A percentile compares a stretch with the other conserved stretches of the same genome.
Conservation (phyloP, 2,113 vertebrate genomes). For the Clupea harengus region DNA sequence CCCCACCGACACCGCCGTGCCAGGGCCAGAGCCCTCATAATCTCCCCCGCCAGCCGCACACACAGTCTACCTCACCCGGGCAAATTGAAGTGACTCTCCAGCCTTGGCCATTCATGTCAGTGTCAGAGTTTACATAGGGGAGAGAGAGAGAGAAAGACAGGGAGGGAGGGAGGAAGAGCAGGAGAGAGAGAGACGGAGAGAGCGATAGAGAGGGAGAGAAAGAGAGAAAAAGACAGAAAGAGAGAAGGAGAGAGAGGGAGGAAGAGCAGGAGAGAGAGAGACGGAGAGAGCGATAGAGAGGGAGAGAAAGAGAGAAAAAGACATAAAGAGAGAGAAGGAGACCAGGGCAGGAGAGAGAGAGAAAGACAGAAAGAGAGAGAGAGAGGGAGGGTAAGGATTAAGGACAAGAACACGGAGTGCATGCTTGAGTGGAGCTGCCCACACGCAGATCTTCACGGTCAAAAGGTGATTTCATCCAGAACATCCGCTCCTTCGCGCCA, state of each 20-base stretch:
- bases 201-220: neutral
- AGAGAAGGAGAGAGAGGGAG: neutral
- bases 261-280: neutral
- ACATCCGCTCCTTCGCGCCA: constrained; percentile 30
- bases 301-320: neutral
- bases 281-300: neutral
- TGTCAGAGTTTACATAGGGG: constrained; percentile 35
- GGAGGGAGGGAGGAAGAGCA: constrained; percentile 16
- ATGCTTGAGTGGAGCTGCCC: constrained; percentile 25
- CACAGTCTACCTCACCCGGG: neutral
- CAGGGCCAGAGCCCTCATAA: constrained; percentile 47
- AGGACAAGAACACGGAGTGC: neutral
- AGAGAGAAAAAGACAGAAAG: neutral
- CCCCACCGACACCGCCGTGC: constrained; percentile 24
- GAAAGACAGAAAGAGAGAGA: neutral
- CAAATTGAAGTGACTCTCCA: neutral
- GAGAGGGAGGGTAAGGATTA: neutral
- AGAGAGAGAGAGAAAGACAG: constrained; percentile 19
- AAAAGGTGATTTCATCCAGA: constrained; percentile 33
- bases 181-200: neutral
- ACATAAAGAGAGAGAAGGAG: neutral
- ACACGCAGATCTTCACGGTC: constrained; percentile 21
- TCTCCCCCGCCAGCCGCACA: neutral
- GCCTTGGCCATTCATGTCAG: constrained; percentile 29
- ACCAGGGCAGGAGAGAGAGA: neutral